Conservation (phyloP, 2,888 invertebrate genomes). For the Petrolisthes manimaculis region DNA sequence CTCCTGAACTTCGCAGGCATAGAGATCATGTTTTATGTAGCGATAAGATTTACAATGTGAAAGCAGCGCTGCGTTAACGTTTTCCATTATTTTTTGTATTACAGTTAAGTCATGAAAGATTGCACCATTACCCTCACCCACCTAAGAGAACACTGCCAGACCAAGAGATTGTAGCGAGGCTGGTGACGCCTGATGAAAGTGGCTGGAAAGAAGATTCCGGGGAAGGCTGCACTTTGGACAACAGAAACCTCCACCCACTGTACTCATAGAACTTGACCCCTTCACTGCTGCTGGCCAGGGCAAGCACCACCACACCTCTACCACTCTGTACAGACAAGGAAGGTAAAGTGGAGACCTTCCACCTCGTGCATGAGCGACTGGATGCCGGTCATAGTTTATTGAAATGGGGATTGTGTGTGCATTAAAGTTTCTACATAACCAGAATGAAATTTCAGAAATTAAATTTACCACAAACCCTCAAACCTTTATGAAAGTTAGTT, state of each 20-base stretch:
- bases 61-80: too few relatives aligned
- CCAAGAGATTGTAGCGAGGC: not conserved
- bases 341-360: too few relatives aligned
- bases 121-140: not conserved
- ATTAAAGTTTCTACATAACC: not conserved
- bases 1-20: too few relatives aligned
- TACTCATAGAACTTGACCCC: conserved; percentile 50
- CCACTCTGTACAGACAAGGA: too few relatives aligned
- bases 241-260: conserved; percentile 41
- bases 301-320: conserved; percentile 21
- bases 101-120: too few relatives aligned
- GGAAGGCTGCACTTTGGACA: not conserved
- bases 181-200: conserved; percentile 30
- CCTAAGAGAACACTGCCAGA: conserved; percentile 29
- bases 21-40: too few relatives aligned
- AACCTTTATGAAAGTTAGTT: too few relatives aligned
- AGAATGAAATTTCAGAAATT: not conserved
- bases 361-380: too few relatives aligned
- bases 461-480: not conserved
- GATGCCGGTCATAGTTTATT: too few relatives aligned
- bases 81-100: not conserved
- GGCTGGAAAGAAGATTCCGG: not conserved
- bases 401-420: not conserved
- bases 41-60: not conserved
- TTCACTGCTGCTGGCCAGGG: conserved; percentile 23